Conservation (phyloP, 2,797 vertebrate species). For the Acomys russatus region DNA sequence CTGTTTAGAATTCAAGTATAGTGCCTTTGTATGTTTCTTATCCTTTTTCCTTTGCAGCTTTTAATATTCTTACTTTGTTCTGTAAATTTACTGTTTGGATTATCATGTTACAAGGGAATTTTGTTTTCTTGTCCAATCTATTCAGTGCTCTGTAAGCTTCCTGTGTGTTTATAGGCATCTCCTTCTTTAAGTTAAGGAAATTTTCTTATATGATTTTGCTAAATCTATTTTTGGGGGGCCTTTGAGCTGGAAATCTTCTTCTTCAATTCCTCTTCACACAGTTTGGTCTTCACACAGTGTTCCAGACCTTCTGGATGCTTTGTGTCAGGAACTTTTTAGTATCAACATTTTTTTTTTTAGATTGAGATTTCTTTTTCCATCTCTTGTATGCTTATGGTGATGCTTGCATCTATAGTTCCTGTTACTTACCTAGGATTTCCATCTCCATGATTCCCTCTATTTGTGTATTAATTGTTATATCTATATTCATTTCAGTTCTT, state of each 20-base stretch:
- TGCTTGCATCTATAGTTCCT: not conserved
- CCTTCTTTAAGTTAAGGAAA: too few relatives aligned
- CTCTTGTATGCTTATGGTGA: not conserved
- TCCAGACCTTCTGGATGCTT: not conserved
- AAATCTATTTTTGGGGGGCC: not conserved
- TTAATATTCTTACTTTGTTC: too few relatives aligned
- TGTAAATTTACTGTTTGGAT: too few relatives aligned
- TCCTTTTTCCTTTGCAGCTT: too few relatives aligned
- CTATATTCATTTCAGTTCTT: not conserved
- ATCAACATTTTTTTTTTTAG: not conserved
- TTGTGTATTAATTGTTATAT: not conserved
- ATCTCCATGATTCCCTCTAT: not conserved
- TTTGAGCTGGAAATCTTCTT: not conserved
- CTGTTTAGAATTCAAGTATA: too few relatives aligned
- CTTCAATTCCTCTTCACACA: not conserved
- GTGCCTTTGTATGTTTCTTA: too few relatives aligned
- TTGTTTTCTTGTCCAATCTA: too few relatives aligned
- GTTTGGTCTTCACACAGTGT: not conserved
- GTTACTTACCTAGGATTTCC: not conserved
- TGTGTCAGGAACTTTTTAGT: not conserved
- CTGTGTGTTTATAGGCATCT: too few relatives aligned
- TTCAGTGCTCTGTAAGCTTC: too few relatives aligned
- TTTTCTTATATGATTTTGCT: too few relatives aligned
- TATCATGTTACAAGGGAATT: too few relatives aligned
- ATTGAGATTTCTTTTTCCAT: not conserved